These are phyloP conservation scores for Leptarthrus brevirostris DNA, from an alignment of 2,888 invertebrate species.

Conservation along the genomic window DNA sequence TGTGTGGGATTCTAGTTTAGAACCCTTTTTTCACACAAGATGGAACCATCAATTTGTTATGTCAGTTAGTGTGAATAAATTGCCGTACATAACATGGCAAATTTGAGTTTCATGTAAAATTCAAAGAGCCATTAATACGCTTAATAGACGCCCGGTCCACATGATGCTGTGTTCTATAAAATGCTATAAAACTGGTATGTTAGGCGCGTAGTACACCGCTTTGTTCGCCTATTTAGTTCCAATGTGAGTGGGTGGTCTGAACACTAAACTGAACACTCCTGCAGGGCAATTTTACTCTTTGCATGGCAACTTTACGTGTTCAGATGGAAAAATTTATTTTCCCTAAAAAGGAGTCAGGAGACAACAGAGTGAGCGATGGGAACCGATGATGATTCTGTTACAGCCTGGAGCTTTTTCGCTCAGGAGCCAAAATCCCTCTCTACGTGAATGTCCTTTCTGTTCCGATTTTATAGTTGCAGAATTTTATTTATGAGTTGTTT, in stretches of 20 bases:
- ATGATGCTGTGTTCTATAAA: constrained; percentile 43
- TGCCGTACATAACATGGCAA: constrained; percentile 50
- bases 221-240: constrained; percentile 33
- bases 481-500: constrained; percentile 41
- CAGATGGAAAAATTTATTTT: constrained; percentile 43
- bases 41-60: constrained; percentile 52
- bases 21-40: constrained; percentile 26
- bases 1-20: constrained; percentile 12
- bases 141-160: constrained; percentile 52
- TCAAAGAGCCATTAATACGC: constrained; percentile 56
- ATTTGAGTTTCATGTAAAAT: constrained; percentile 56
- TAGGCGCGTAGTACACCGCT: constrained; percentile 32
- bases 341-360: constrained; percentile 5
- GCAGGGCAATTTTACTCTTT: constrained; percentile 18
- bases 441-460: background rate
- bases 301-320: constrained; percentile 25
- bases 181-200: constrained; percentile 24
- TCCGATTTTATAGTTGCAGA: constrained; percentile 20
- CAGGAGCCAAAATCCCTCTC: constrained; percentile 2
- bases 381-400: constrained; percentile 31
- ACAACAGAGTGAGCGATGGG: constrained; percentile 36
- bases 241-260: constrained; percentile 15
- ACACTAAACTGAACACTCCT: background rate
- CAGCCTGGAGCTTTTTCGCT: background rate
- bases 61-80: constrained; percentile 54